Evolutionary conservation across 2,797 vertebrate species (phyloP).

Genomic region (Argentina silus): DNA sequence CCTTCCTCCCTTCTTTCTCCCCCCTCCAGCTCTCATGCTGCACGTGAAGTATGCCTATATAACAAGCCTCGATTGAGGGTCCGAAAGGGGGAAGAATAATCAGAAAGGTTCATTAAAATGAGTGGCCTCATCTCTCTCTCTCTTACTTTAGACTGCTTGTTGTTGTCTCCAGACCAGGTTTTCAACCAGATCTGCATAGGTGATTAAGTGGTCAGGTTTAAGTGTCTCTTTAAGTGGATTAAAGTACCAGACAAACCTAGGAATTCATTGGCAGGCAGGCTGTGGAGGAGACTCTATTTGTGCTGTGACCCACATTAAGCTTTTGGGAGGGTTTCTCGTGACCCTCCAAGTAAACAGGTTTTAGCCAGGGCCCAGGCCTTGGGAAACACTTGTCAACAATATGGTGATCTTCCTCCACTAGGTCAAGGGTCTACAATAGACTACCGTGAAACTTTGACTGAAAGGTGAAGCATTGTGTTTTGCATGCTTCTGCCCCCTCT

Average conservation of each 20-base stretch:
- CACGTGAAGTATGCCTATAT: conserved; percentile 7
- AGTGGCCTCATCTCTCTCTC: not conserved
- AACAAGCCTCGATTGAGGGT: not conserved
- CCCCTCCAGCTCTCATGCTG: conserved; percentile 1
- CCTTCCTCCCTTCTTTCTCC: not conserved
- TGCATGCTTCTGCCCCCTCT: too few species aligned
- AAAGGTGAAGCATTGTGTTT: too few species aligned
- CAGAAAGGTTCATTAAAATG: conserved; percentile 20
- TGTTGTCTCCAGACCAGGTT: conserved; percentile 3
- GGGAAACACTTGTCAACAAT: not conserved
- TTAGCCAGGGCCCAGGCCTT: conserved; percentile 1
- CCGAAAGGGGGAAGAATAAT: not conserved
- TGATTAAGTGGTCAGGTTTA: conserved; percentile 10
- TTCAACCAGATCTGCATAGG: not conserved
- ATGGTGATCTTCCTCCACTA: not conserved
- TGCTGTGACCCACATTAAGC: conserved; percentile 12
- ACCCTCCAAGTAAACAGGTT: conserved; percentile 11
- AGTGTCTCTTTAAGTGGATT: conserved; percentile 13
- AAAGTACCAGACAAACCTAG: not conserved
- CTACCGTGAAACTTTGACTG: not conserved
- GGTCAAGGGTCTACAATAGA: not conserved
- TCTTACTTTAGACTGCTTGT: conserved; percentile 1
- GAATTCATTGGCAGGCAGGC: not conserved
- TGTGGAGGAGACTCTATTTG: not conserved
- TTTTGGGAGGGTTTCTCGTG: not conserved